Conservation (phyloP, 1,140 invertebrate genomes). For the Habropoda laboriosa region DNA sequence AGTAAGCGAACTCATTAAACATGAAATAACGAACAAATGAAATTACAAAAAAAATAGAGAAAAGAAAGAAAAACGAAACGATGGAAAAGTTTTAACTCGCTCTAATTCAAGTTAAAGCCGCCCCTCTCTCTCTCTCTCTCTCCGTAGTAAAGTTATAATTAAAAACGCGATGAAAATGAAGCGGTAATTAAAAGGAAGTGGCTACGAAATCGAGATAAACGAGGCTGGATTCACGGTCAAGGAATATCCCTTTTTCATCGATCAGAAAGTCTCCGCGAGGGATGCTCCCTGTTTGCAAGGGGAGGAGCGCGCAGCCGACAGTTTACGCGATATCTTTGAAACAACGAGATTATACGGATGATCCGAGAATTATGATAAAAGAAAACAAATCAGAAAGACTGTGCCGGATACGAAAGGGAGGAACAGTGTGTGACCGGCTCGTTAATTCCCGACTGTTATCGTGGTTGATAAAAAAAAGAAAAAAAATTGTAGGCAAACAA, state of each 20-base stretch:
- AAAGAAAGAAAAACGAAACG: background rate
- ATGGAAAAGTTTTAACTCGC: constrained; percentile 38
- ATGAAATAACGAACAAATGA: constrained; percentile 29
- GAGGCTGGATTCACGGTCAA: background rate
- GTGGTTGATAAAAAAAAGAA: no score
- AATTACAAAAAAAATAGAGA: background rate
- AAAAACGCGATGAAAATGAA: constrained; percentile 37
- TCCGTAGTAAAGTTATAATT: constrained; percentile 23
- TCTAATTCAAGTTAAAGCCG: constrained; percentile 3
- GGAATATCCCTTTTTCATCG: background rate
- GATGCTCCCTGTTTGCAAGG: no score
- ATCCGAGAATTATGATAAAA: constrained; percentile 22
- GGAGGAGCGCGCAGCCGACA: no score
- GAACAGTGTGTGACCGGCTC: background rate
- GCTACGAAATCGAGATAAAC: constrained; percentile 17
- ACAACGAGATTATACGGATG: constrained; percentile 40
- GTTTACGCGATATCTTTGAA: background rate
- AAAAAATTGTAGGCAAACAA: constrained; percentile 18
- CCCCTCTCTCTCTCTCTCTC: no score
- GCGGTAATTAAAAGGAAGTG: constrained; percentile 37
- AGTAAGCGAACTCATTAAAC: constrained; percentile 48
- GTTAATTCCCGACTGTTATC: constrained; percentile 5
- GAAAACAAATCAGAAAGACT: constrained; percentile 38
- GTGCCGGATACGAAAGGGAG: background rate
- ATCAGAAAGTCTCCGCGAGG: background rate